Percentiles rank a stretch among this genome's conserved stretches.
phyloP scores from a whole-genome alignment of 2,113 vertebrate species.

The Nannospalax galili region DNA sequence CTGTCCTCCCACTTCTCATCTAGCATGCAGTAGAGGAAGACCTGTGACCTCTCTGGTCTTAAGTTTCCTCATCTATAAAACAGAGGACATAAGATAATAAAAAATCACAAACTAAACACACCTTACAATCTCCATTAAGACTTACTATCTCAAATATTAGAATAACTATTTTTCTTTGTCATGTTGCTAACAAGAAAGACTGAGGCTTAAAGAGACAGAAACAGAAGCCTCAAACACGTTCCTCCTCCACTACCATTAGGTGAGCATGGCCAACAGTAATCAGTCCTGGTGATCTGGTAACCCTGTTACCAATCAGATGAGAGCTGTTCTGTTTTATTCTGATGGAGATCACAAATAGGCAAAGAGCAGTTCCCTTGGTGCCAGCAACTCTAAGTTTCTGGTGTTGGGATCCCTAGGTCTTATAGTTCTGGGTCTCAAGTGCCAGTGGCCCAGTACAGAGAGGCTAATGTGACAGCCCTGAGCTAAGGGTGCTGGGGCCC shows the following conservation, averaged over 20 bases:
- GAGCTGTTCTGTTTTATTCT: not conserved
- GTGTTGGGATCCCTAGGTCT: not conserved
- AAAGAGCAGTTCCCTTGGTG: not conserved
- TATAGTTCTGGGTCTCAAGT: not conserved
- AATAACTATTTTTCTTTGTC: not conserved
- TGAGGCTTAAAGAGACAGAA: not conserved
- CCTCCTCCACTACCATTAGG: not conserved
- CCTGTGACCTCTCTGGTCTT: not conserved
- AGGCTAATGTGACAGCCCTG: not conserved
- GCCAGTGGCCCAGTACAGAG: too few species aligned
- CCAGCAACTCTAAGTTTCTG: not conserved
- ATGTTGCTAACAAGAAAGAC: not conserved
- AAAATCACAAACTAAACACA: not conserved
- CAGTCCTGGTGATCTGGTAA: not conserved
- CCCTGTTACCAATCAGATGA: not conserved
- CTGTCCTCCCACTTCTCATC: not conserved
- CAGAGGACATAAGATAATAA: not conserved
- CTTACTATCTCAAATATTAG: not conserved
- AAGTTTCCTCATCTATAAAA: slow-evolving; percentile 3
- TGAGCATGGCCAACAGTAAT: not conserved
- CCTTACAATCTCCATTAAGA: not conserved
- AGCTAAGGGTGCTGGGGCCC: not conserved
- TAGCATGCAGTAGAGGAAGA: not conserved
- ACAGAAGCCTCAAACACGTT: not conserved
- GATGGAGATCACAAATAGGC: not conserved